Base-by-base conservation (phyloP, 1,140 invertebrate genomes). In the Drosophila pectinifera region DNA sequence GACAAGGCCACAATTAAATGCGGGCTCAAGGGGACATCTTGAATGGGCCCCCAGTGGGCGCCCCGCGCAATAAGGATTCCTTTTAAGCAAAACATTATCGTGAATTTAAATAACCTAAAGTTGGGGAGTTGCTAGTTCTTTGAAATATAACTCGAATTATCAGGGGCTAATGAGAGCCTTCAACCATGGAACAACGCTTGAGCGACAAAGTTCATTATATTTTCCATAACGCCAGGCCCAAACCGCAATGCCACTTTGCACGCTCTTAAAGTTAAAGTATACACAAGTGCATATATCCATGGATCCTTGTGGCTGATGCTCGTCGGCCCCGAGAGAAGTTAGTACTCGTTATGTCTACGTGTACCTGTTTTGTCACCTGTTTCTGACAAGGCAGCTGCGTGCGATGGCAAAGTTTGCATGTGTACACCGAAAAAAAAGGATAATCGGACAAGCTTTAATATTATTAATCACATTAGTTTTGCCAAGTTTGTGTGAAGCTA, bases 301-400 rank as follows among this genome's bases (percentile, higher is more conserved):
- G 20, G 18, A 28, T 3, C 34, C 49, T 73, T 59, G 67, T 34
- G 68, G 54, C 51, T 51, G 20, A 31, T 31, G 45, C 36, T 51
- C 31, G 45, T 49, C 31, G 43, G 36, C 73, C 53, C 36, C n/a
- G 39, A 56, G 72, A 46, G 36, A 45, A 53, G 63, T 68, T 78
- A 42, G 65, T 57, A 53, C 38, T 78, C 48, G 73, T 73, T 67
- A 45, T 63, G 56, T 51, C 26, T 55, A 63, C 70, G 76, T 84
- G 72, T 84, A 77, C 67, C 61, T 78, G 68, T 82, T 68, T 61
- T 88, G 78, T 82, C 72, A 80, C 84, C 72, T 86, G 84, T 73
- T 77, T 69, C 28, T 75, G 83, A 82, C 79, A 88, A 88, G 79
- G 58, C 70, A 73, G 78, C 79, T 76, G 63, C 58, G 67, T 81